phyloP scores from a whole-genome alignment of 2,888 invertebrate genomes.

The Hymenopus coronatus region DNA sequence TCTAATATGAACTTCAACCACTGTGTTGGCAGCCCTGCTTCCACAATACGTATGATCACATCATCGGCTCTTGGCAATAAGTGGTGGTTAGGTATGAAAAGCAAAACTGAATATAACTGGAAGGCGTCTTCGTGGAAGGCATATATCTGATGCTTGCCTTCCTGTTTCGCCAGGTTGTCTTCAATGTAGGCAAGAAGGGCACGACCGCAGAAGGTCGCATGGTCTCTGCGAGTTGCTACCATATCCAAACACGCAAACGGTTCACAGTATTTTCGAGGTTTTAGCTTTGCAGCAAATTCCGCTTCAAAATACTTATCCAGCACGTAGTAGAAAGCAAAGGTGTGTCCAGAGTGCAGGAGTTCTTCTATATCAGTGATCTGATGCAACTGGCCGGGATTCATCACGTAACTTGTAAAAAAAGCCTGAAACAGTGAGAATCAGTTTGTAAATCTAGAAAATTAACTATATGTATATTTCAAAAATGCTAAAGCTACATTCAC shows the following conservation, averaged over 20 bases:
- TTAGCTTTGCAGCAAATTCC: slow-evolving; percentile 1
- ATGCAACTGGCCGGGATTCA: slow-evolving; percentile 8
- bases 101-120: slow-evolving; percentile 2
- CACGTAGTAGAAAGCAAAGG: neutral
- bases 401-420: slow-evolving; percentile 9
- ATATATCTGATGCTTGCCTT: slow-evolving; percentile 10
- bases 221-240: neutral
- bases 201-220: slow-evolving; percentile 3
- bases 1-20: slow-evolving; percentile 1
- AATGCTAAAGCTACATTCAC: too few species aligned
- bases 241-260: slow-evolving; percentile 4
- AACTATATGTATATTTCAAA: neutral
- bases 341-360: neutral
- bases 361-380: neutral
- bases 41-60: neutral
- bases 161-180: neutral
- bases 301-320: neutral
- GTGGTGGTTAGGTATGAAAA: neutral
- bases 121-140: slow-evolving; percentile 1
- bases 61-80: neutral
- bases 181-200: neutral
- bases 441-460: neutral
- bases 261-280: slow-evolving; percentile 8
- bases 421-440: neutral
- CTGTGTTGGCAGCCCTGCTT: slow-evolving; percentile 9